Conservation (phyloP, 2,888 invertebrate genomes). For the Caenorhabditis imperialis region DNA sequence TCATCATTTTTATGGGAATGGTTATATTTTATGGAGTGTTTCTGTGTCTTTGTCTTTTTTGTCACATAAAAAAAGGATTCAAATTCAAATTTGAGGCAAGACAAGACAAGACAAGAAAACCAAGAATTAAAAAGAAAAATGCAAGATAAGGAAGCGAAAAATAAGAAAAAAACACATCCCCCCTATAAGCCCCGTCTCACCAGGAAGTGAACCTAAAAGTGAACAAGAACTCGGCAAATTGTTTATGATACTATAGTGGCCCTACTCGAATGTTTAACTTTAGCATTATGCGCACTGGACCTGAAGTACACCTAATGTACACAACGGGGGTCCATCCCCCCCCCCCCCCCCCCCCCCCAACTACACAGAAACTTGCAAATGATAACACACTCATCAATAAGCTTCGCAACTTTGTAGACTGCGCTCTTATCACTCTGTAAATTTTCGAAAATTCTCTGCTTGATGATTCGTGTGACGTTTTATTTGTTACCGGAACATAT, state of each 20-base stretch:
- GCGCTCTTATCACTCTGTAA: conserved; percentile 35
- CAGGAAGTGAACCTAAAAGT: too few species aligned
- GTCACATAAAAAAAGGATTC: conserved; percentile 3
- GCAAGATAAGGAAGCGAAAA: too few species aligned
- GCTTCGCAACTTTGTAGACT: conserved; percentile 42
- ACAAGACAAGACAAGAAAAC: neutral
- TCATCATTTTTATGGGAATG: too few species aligned
- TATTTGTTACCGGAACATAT: conserved; percentile 35
- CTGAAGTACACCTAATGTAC: conserved; percentile 33
- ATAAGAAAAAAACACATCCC: too few species aligned
- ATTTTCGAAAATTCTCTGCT: conserved; percentile 41
- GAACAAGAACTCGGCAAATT: too few species aligned
- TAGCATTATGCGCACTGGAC: conserved; percentile 31
- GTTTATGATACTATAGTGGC: too few species aligned
- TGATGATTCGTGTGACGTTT: conserved; percentile 40
- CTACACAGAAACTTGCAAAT: neutral
- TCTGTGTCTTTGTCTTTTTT: conserved; percentile 3
- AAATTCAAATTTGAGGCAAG: conserved; percentile 11
- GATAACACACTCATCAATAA: conserved; percentile 34
- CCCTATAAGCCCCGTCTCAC: too few species aligned
- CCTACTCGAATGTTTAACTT: conserved; percentile 34
- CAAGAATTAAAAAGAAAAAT: too few species aligned
- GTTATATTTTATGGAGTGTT: too few species aligned
- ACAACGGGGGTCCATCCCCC: conserved; percentile 4
- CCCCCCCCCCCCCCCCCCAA: conserved; percentile 2